Evolutionary conservation across 1,140 invertebrate genomes (phyloP).

Genomic region (Proctacanthus coquilletti): DNA sequence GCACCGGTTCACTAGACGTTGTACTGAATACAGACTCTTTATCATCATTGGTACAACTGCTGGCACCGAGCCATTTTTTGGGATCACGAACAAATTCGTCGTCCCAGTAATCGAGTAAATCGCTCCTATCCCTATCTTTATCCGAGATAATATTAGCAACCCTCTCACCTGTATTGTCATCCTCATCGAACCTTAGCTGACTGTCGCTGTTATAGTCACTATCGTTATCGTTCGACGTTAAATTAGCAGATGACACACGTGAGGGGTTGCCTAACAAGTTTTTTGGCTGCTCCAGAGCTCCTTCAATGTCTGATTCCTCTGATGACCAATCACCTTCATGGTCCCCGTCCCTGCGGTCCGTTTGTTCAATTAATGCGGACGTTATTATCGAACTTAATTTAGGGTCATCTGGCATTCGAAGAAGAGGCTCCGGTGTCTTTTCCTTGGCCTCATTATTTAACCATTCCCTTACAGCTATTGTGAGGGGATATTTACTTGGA

Average conservation of each 20-base stretch:
- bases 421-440: slow-evolving; percentile 3
- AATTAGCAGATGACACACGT: slow-evolving; percentile 3
- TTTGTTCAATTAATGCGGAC: not conserved
- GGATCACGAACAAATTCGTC: not conserved
- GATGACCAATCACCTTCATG: slow-evolving; percentile 1
- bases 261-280: slow-evolving; percentile 4
- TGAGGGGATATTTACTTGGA: slow-evolving; percentile 2
- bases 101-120: slow-evolving; percentile 3
- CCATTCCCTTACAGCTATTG: slow-evolving; percentile 3
- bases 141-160: slow-evolving; percentile 2
- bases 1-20: not conserved
- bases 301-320: not conserved
- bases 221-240: not conserved
- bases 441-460: slow-evolving; percentile 2
- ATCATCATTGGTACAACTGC: not conserved
- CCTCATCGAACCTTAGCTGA: not conserved
- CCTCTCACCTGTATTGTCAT: slow-evolving; percentile 2
- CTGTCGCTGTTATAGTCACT: slow-evolving; percentile 2
- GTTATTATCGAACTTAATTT: not conserved
- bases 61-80: not conserved
- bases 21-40: not conserved
- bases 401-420: slow-evolving; percentile 3
- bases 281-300: not conserved
- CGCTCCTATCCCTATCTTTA: not conserved
- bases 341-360: not conserved